A percentile compares a stretch with the other conserved stretches of the same genome.
These are phyloP conservation scores for Anableps anableps DNA, from an alignment of 2,797 vertebrate species.

Conservation along the genomic window DNA sequence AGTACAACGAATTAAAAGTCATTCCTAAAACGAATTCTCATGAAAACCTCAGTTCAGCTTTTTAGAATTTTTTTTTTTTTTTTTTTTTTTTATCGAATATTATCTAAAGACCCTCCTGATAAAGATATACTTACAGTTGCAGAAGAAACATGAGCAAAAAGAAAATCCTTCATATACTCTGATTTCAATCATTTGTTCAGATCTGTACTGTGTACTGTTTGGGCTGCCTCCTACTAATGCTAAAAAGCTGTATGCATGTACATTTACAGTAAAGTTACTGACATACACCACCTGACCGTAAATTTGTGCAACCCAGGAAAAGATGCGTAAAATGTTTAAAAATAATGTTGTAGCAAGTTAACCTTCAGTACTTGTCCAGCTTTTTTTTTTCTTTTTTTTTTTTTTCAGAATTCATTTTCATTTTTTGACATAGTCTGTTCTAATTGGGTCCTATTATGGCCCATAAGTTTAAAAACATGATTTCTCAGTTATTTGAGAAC, in stretches of 20 bases:
- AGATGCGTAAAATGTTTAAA: too few species aligned
- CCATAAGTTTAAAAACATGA: neutral
- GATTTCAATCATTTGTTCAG: neutral
- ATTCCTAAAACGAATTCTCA: neutral
- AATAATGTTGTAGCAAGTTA: too few species aligned
- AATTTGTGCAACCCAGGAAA: neutral
- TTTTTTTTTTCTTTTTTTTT: neutral
- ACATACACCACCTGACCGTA: neutral
- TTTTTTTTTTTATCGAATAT: neutral
- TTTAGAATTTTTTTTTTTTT: too few species aligned
- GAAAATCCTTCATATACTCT: neutral
- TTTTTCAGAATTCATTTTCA: neutral
- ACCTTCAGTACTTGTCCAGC: neutral
- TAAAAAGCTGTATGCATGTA: neutral
- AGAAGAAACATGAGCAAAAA: neutral
- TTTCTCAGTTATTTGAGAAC: neutral
- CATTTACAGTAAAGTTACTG: neutral
- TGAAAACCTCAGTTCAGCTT: neutral
- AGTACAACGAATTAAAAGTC: neutral
- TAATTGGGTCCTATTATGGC: neutral
- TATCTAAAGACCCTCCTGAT: neutral
- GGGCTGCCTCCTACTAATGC: neutral
- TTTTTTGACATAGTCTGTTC: neutral
- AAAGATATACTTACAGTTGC: neutral
- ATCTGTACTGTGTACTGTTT: neutral